Evolutionary conservation across 1,140 invertebrate genomes (phyloP).

Genomic region (Caenorhabditis brenneri): DNA sequence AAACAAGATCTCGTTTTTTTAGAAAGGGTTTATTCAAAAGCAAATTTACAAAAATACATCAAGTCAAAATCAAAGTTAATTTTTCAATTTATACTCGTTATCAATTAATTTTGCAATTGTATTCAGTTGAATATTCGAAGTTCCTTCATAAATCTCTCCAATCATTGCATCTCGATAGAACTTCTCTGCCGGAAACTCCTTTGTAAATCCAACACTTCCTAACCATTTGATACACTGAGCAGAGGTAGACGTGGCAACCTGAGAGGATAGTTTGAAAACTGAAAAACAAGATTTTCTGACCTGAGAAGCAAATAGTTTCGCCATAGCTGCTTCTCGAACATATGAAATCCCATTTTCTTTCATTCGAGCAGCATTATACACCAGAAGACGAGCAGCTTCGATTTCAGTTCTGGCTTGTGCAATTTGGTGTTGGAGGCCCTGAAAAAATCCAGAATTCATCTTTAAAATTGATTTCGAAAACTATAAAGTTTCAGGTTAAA

Average conservation of each 20-base stretch:
- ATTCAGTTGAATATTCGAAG: conserved; percentile 94
- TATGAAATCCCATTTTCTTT: conserved; percentile 72
- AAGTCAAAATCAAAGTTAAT: background rate
- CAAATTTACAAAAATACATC: background rate
- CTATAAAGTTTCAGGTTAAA: too few species aligned
- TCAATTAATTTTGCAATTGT: conserved; percentile 89
- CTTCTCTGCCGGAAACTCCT: conserved; percentile 93
- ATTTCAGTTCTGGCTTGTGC: conserved; percentile 85
- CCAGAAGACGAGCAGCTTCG: conserved; percentile 84
- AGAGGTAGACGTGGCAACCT: conserved; percentile 30
- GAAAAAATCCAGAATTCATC: conserved; percentile 24
- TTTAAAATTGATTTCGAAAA: too few species aligned
- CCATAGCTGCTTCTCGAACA: conserved; percentile 91
- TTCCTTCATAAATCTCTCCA: conserved; percentile 90
- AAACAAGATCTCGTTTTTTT: too few species aligned
- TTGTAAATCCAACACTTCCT: conserved; percentile 94
- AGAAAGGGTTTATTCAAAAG: background rate
- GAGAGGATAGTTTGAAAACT: background rate
- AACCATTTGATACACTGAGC: conserved; percentile 91
- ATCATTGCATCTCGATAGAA: conserved; percentile 81
- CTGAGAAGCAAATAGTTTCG: conserved; percentile 83
- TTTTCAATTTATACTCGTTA: conserved; percentile 75
- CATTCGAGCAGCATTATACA: conserved; percentile 87
- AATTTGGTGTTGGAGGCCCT: conserved; percentile 94
- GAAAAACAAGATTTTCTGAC: background rate